Evolutionary conservation across 2,113 vertebrate species (phyloP), one percentile per base, ranked within the genome.

Genomic region (Hippocampus mohnikei): DNA sequence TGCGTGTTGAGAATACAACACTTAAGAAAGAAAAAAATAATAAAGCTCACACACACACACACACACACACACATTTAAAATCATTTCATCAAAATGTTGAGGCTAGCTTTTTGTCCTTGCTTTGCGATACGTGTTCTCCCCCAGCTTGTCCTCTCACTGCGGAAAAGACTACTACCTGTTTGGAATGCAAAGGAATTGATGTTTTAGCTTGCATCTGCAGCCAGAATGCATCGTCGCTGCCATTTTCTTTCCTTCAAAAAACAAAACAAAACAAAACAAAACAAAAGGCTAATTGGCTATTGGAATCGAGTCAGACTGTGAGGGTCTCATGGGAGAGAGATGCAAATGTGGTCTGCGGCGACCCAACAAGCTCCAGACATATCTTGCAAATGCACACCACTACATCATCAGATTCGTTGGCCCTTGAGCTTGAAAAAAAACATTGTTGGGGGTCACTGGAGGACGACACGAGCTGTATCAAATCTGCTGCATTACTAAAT

Each of bases 271-370:
- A 41, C 29, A 5, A 58, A 58, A 58, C 11, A 58, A 60, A 60
- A 15, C 25, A 18, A 29, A 60, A 60, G 58, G 58, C 58, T 33
- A 60, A 60, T 60, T 60, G 58, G 58, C 58, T 37, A 60, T 60
- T 60, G 58, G 27, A 60, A 29, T 33, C 2, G 16, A 60, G 58
- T 60, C 58, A 27, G 5, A 33, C 58, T 60, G 6, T 7, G 27
- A 20, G 15, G 6, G 37, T 33, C 58, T 60, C 58, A 60, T 20
- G 58, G 58, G 58, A 33, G 15, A 55, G 27, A 18, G 25, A 59
- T 59, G 56, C 56, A 59, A 59, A 59, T 29, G 56, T 59, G 27
- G 1, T 15, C 11, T 41, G 37, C 13, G 33, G 62, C n/a, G 11
- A 12, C 42, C 37, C 37, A 13, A 13, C 33, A 63, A 41, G 37